Evolutionary conservation across 2,113 vertebrate genomes (phyloP).

Genomic region (Regulus satrapa): DNA sequence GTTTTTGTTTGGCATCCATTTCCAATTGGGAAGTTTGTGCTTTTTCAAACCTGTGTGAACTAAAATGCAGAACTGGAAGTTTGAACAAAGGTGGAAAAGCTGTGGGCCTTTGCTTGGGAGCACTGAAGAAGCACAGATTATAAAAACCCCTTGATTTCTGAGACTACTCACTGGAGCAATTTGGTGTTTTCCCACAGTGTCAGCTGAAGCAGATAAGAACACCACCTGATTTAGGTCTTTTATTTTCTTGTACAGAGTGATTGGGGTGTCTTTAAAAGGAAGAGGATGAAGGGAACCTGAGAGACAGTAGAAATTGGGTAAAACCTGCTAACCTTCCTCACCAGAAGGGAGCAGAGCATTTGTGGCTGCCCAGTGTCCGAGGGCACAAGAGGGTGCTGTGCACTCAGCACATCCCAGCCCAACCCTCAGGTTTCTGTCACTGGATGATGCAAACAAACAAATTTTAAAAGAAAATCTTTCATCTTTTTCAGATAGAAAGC

Average conservation of each 20-base stretch:
- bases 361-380: neutral
- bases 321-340: neutral
- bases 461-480: neutral
- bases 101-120: neutral
- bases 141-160: neutral
- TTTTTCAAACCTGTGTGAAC: neutral
- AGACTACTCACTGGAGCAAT: neutral
- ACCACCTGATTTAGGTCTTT: neutral
- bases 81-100: neutral
- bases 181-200: neutral
- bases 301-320: neutral
- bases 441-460: neutral
- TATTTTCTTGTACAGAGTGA: neutral
- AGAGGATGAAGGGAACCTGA: neutral
- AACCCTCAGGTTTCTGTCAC: neutral
- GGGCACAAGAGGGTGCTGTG: conserved; percentile 61
- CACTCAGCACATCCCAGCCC: neutral
- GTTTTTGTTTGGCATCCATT: neutral
- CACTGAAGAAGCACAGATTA: neutral
- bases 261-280: neutral
- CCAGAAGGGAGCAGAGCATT: neutral
- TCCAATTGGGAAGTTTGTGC: neutral
- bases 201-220: neutral
- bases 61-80: neutral
- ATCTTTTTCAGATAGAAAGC: neutral